phyloP scores from a whole-genome alignment of 2,113 vertebrate genomes.

The Nasalis larvatus region DNA sequence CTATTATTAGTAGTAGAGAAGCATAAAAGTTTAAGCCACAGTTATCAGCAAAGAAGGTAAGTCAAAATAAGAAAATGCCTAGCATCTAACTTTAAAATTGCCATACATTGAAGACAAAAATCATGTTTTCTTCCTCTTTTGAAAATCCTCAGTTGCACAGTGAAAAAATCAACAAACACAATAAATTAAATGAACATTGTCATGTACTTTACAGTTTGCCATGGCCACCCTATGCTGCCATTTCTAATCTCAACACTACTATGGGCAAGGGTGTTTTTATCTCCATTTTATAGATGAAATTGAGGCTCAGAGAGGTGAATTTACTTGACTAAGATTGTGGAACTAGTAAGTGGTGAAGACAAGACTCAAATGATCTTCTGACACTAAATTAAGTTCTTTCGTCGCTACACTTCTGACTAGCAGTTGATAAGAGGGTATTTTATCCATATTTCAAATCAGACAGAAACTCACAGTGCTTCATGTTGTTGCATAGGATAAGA shows the following conservation, averaged over 20 bases:
- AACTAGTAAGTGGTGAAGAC: background rate
- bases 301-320: background rate
- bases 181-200: background rate
- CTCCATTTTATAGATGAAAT: background rate
- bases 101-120: background rate
- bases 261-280: background rate
- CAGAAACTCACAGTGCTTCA: background rate
- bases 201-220: background rate
- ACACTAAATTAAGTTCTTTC: background rate
- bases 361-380: background rate
- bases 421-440: background rate
- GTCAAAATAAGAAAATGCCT: slow-evolving; percentile 11
- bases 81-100: background rate
- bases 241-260: background rate
- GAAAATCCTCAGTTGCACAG: background rate
- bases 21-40: slow-evolving; percentile 21
- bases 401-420: background rate
- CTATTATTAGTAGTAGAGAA: background rate
- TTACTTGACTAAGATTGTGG: background rate
- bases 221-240: background rate
- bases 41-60: background rate
- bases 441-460: slow-evolving; percentile 7
- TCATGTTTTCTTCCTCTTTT: background rate
- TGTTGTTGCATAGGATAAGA: background rate
- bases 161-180: background rate